A percentile compares a stretch with the other conserved stretches of the same genome.
These are phyloP conservation scores for Daboia siamensis DNA, from an alignment of 2,113 vertebrate species.

Conservation along the genomic window DNA sequence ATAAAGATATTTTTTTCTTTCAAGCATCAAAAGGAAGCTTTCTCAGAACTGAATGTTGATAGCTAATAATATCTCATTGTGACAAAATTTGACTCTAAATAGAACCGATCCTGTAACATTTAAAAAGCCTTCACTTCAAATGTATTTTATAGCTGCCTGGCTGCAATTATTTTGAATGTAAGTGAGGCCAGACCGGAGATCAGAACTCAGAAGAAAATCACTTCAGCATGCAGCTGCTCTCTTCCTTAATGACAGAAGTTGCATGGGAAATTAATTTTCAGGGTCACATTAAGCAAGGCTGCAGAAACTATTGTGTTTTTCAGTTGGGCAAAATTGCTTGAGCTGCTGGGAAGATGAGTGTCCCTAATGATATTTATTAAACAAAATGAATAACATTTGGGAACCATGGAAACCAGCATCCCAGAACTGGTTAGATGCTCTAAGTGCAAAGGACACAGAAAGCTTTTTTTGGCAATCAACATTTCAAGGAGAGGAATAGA, in stretches of 20 bases:
- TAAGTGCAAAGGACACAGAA: conserved; percentile 51
- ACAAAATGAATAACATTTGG: conserved; percentile 67
- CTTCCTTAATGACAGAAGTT: conserved; percentile 62
- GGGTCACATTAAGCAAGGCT: conserved; percentile 66
- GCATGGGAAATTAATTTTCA: conserved; percentile 75
- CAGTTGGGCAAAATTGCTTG: conserved; percentile 65
- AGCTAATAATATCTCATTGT: conserved; percentile 47
- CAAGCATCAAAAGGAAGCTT: conserved; percentile 30
- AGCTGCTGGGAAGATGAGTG: conserved; percentile 65
- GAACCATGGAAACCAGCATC: conserved; percentile 62
- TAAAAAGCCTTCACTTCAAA: conserved; percentile 49
- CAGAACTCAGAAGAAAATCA: conserved; percentile 61
- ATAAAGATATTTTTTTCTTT: conserved; percentile 30
- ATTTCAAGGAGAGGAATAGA: conserved; percentile 40
- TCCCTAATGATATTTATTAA: conserved; percentile 72
- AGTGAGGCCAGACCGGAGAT: conserved; percentile 46
- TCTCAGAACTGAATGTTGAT: conserved; percentile 29
- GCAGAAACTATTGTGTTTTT: conserved; percentile 63
- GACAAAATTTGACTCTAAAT: conserved; percentile 43
- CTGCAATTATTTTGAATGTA: conserved; percentile 55
- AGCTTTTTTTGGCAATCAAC: conserved; percentile 64
- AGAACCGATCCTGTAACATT: conserved; percentile 60
- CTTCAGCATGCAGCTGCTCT: conserved; percentile 62
- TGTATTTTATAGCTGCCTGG: conserved; percentile 43
- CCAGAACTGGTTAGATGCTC: conserved; percentile 37